These are phyloP conservation scores for Plebejus melissa DNA, from an alignment of 2,888 invertebrate species.

Conservation along the genomic window DNA sequence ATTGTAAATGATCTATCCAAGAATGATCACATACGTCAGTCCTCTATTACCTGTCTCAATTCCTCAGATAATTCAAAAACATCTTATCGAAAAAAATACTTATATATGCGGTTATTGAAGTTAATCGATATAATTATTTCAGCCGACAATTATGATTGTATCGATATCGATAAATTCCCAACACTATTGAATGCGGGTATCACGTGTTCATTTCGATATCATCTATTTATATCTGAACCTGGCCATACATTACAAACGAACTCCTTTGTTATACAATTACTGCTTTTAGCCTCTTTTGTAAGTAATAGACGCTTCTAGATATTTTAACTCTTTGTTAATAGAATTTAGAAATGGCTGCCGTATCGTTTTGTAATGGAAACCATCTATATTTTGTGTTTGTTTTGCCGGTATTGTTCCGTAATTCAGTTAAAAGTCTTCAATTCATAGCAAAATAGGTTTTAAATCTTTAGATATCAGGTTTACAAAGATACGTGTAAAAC, in stretches of 20 bases:
- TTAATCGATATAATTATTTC: not conserved
- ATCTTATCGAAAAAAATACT: not conserved
- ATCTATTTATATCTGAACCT: slow-evolving; percentile 57
- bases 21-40: no score
- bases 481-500: not conserved
- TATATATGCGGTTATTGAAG: not conserved
- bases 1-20: no score
- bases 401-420: not conserved
- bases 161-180: slow-evolving; percentile 34
- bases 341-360: slow-evolving; percentile 26
- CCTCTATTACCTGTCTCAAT: no score
- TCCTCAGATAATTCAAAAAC: not conserved
- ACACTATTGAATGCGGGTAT: slow-evolving; percentile 45
- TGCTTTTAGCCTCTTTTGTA: slow-evolving; percentile 36
- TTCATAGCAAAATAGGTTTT: not conserved
- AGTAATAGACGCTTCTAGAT: slow-evolving; percentile 31
- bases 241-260: slow-evolving; percentile 50
- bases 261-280: slow-evolving; percentile 45
- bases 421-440: not conserved
- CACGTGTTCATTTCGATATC: slow-evolving; percentile 53
- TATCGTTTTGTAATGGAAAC: slow-evolving; percentile 21
- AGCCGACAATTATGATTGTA: slow-evolving; percentile 24
- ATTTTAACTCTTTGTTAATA: slow-evolving; percentile 17
- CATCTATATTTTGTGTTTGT: slow-evolving; percentile 18
- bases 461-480: not conserved